Conservation (phyloP, 92 coral and sea anemone species). For the Zoanthus solanderi region DNA sequence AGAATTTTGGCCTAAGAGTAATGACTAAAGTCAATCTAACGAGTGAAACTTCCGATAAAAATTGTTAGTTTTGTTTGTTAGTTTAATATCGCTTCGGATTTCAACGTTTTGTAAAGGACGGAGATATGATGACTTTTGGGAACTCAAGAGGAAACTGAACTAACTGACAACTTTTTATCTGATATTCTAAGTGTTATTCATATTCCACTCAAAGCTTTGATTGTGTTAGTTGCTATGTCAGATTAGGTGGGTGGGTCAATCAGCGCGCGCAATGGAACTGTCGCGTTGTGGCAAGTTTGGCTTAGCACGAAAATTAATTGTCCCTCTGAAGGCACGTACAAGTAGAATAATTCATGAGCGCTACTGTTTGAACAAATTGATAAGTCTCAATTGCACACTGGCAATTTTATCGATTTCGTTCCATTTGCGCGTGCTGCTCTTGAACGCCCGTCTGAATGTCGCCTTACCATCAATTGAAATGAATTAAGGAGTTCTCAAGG, state of each 20-base stretch:
- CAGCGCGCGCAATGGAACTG: constrained; percentile 19
- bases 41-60: background rate
- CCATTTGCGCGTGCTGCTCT: background rate
- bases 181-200: background rate
- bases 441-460: constrained; percentile 25
- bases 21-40: background rate
- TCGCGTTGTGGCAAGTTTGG: constrained; percentile 19
- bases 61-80: constrained; percentile 13
- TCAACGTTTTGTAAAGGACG: background rate
- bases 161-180: background rate
- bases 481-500: background rate
- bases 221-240: background rate
- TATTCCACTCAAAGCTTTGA: background rate
- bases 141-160: background rate
- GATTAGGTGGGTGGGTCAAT: constrained; percentile 17
- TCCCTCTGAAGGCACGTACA: constrained; percentile 9
- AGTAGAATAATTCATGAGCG: background rate
- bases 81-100: constrained; percentile 4
- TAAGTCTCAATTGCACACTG: background rate
- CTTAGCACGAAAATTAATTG: constrained; percentile 48
- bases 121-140: background rate
- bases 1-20: background rate
- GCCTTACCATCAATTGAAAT: background rate
- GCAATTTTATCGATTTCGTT: background rate
- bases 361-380: background rate